Evolutionary conservation across 2,797 vertebrate genomes (phyloP), one percentile per base, ranked within the genome.

Genomic region (Argentina silus): DNA sequence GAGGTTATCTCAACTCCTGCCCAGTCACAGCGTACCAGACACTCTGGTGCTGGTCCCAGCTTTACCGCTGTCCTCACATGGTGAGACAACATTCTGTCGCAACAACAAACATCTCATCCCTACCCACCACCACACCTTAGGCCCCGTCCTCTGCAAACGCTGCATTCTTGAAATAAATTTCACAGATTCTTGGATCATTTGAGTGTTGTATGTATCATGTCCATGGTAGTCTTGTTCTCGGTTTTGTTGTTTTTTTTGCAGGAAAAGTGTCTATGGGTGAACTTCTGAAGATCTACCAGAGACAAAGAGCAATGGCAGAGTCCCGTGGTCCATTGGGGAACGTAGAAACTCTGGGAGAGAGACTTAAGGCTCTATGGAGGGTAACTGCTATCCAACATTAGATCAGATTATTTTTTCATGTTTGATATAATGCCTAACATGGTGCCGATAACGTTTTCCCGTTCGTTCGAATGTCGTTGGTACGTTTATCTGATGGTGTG

Each of bases 231-330:
- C 36, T 51, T 43, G 42, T 14, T 44, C 36, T 51, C 23, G 42
- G 8, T 44, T 56, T 69, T 59, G 21, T 19, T 65, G 27, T 36
- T 36, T 36, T 76, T 55, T n/a, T 14, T 77, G 74, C 92, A 99
- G 98, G 97, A 51, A 99, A 99, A 95, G 90, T 96, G 57, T 93
- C 96, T 90, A 81, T 89, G 85, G 88, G 88, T 72, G 92, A 94
- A 27, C 92, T 99, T 63, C 87, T 94, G 87, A 92, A 85, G 79
- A 90, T 93, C 67, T 98, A 96, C 85, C 86, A 90, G 75, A 90
- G 81, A 74, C 89, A 90, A 81, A 91, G 91, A 83, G 88, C 65
- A 57, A 55, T 82, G 80, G 84, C 78, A 55, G 88, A 87, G 70
- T 83, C 78, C 77, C 78, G 77, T 47, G 71, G 45, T 75, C 81